These are phyloP conservation scores for Diabrotica virgifera DNA, from an alignment of 1,140 invertebrate species.

Conservation along the genomic window DNA sequence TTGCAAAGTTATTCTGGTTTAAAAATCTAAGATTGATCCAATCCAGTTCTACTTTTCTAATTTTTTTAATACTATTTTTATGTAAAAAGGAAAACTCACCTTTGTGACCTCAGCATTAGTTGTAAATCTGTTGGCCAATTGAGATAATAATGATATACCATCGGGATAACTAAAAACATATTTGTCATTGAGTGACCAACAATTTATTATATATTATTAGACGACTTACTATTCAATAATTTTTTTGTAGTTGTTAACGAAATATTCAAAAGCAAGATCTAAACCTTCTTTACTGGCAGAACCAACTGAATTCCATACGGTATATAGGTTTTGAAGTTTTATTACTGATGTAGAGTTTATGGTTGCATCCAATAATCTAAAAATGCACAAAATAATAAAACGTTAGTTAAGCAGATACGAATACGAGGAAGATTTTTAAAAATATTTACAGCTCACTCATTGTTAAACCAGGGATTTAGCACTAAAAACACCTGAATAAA, in stretches of 20 bases:
- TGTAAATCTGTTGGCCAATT: neutral
- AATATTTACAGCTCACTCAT: too few species aligned
- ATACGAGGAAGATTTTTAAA: too few species aligned
- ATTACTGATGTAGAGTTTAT: constrained; percentile 48
- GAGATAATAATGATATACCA: neutral
- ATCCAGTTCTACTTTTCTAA: neutral
- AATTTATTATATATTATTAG: too few species aligned
- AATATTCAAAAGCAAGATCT: constrained; percentile 49
- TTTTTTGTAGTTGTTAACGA: constrained; percentile 36
- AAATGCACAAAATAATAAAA: constrained; percentile 8
- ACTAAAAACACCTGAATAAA: too few species aligned
- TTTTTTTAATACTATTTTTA: too few species aligned
- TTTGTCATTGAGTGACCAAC: neutral
- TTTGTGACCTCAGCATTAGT: neutral
- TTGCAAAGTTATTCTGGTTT: too few species aligned
- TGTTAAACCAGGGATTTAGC: too few species aligned
- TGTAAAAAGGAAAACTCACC: neutral
- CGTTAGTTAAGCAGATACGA: too few species aligned
- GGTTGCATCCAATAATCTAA: constrained; percentile 40
- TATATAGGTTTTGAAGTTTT: constrained; percentile 48
- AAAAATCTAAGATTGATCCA: too few species aligned
- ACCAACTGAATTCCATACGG: constrained; percentile 49
- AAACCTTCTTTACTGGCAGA: constrained; percentile 47
- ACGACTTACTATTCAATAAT: constrained; percentile 12
- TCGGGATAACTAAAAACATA: constrained; percentile 3